Conservation (phyloP, 2,113 vertebrate genomes). For the Trematomus loennbergii region DNA sequence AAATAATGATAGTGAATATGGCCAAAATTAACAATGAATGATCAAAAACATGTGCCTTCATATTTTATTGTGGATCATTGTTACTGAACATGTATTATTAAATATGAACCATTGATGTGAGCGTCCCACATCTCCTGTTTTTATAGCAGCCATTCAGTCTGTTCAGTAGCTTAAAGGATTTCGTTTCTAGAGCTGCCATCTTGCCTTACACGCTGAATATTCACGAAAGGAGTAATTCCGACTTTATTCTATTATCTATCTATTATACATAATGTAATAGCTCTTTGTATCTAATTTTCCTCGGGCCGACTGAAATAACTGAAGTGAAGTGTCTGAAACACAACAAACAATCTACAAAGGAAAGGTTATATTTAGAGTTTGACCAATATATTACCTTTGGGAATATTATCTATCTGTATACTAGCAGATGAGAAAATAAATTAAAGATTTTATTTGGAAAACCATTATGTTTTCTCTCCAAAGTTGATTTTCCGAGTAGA, state of each 20-base stretch:
- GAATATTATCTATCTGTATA: neutral
- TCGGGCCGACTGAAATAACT: neutral
- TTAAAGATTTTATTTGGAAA: constrained; percentile 13
- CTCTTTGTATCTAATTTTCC: constrained; percentile 31
- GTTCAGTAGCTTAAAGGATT: constrained; percentile 23
- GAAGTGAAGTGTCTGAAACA: neutral
- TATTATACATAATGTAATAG: neutral
- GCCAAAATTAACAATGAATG: neutral
- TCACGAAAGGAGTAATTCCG: constrained; percentile 41
- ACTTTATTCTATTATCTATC: constrained; percentile 3
- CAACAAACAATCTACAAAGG: neutral
- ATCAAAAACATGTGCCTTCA: neutral
- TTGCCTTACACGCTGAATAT: constrained; percentile 36
- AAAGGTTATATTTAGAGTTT: constrained; percentile 6
- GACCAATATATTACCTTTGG: neutral
- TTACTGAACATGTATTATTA: constrained; percentile 37
- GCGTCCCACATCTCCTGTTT: neutral
- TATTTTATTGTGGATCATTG: constrained; percentile 5
- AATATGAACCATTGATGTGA: constrained; percentile 5
- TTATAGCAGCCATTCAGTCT: constrained; percentile 20
- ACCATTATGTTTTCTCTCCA: too few species aligned
- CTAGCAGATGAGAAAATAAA: neutral
- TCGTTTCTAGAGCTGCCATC: constrained; percentile 24
- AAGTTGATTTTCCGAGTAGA: too few species aligned
- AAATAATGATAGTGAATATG: neutral